A percentile compares a stretch with the other conserved stretches of the same genome.
phyloP scores from a whole-genome alignment of 2,888 invertebrate species.

The Lamellibrachia satsuma region DNA sequence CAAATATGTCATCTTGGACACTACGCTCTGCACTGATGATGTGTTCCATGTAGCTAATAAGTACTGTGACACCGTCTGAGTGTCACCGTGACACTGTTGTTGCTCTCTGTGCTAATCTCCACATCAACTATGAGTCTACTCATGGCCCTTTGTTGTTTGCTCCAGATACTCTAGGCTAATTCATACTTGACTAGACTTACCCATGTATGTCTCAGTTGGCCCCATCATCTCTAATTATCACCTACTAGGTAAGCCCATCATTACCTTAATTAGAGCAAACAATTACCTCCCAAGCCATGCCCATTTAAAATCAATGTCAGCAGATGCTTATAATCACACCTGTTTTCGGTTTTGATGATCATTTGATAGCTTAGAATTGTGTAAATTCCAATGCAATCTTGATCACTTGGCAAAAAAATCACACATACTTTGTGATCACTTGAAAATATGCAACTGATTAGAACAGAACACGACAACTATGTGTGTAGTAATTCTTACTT shows the following conservation, averaged over 20 bases:
- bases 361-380: not conserved
- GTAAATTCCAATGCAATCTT: not conserved
- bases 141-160: not conserved
- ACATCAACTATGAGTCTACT: not conserved
- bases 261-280: not conserved
- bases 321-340: not conserved
- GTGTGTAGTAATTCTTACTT: slow-evolving; percentile 38
- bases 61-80: no score
- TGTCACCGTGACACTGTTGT: not conserved
- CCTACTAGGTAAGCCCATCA: not conserved
- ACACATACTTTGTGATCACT: not conserved
- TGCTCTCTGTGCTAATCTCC: not conserved
- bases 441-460: not conserved
- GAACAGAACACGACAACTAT: no score
- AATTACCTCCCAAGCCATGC: not conserved
- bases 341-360: not conserved
- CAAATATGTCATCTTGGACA: no score
- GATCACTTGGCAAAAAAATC: not conserved
- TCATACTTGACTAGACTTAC: not conserved
- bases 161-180: not conserved
- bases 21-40: no score
- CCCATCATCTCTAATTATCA: not conserved
- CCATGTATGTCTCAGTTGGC: not conserved
- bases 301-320: not conserved
- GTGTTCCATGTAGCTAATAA: no score